These are phyloP conservation scores for Leuctra nigra DNA, from an alignment of 2,888 invertebrate genomes.

Conservation along the genomic window DNA sequence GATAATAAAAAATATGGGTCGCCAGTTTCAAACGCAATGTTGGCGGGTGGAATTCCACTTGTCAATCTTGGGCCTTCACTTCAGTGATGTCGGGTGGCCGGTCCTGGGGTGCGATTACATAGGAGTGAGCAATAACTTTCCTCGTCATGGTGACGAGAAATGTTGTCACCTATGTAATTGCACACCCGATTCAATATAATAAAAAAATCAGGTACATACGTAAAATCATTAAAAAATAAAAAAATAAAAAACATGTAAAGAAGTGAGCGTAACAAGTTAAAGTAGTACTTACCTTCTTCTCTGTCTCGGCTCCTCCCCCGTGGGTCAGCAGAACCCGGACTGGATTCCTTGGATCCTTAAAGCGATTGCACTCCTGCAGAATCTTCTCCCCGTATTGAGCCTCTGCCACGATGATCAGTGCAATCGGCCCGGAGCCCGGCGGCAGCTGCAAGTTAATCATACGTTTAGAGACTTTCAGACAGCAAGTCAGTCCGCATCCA, in stretches of 20 bases:
- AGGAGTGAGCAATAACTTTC: no score
- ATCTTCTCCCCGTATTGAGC: conserved; percentile 43
- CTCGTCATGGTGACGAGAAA: no score
- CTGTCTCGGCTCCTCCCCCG: conserved; percentile 35
- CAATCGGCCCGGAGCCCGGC: conserved; percentile 50
- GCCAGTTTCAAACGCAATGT: no score
- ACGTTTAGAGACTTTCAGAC: conserved; percentile 14
- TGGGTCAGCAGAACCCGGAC: conserved; percentile 33
- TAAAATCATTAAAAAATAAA: not conserved
- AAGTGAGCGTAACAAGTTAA: conserved; percentile 13
- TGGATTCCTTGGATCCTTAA: conserved; percentile 20
- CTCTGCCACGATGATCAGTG: conserved; percentile 59
- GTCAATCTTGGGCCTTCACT: no score
- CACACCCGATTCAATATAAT: no score
- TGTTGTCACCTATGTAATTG: no score
- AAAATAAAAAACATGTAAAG: conserved; percentile 19
- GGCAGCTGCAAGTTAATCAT: conserved; percentile 28
- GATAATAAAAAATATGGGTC: no score
- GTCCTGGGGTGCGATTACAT: no score
- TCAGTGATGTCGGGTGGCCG: no score
- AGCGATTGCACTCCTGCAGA: conserved; percentile 29
- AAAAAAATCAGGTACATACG: no score
- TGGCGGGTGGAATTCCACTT: no score
- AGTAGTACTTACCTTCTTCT: conserved; percentile 37
- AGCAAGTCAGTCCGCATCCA: no score